A percentile compares a stretch with the other conserved stretches of the same genome.
phyloP scores from a whole-genome alignment of 2,113 vertebrate species.

The Tetrao urogallus region DNA sequence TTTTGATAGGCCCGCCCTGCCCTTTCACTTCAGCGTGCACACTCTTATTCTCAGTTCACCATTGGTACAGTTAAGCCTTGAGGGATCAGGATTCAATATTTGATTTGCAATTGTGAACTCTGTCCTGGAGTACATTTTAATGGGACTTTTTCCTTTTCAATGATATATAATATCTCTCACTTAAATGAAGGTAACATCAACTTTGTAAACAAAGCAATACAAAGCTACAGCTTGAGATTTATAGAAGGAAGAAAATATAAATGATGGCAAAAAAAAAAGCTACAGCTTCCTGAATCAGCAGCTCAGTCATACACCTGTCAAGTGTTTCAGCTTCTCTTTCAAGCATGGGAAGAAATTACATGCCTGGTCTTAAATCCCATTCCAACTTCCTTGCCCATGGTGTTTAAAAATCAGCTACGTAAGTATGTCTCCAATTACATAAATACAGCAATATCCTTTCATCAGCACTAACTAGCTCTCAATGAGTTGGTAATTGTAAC shows the following conservation, averaged over 20 bases:
- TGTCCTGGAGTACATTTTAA: neutral
- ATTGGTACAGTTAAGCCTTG: neutral
- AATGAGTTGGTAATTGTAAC: accelerated
- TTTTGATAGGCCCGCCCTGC: neutral
- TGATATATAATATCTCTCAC: neutral
- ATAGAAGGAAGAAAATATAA: neutral
- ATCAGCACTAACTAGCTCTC: neutral
- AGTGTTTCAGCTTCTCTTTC: neutral
- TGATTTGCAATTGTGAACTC: neutral
- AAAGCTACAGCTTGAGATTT: neutral
- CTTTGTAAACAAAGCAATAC: neutral
- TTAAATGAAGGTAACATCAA: neutral
- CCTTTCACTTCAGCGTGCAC: neutral
- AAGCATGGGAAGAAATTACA: neutral
- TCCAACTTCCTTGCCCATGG: neutral
- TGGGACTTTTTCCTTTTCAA: neutral
- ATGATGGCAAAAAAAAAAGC: neutral
- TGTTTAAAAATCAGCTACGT: neutral
- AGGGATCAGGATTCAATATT: neutral
- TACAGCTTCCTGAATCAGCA: neutral
- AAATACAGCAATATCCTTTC: accelerated
- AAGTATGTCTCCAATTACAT: accelerated
- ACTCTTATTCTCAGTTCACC: accelerated
- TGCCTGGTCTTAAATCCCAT: neutral
- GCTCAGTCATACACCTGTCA: neutral